These are phyloP conservation scores for Cygnus atratus DNA, from an alignment of 2,113 vertebrate species.

Conservation along the genomic window DNA sequence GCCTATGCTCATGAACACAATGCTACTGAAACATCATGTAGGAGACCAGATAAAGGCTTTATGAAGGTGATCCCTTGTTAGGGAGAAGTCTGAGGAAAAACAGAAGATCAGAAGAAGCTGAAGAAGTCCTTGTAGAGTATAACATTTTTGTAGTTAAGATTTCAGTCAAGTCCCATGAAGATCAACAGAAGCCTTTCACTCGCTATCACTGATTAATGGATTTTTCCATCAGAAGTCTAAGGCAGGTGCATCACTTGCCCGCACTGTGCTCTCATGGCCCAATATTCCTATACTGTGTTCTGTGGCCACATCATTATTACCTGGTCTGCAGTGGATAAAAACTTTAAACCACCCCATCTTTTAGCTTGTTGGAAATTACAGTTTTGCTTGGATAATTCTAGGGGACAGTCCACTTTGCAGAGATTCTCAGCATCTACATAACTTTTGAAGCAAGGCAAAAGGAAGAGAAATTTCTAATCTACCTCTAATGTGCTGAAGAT, in stretches of 20 bases:
- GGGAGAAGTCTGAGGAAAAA: background rate
- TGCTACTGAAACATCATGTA: background rate
- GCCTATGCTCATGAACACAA: background rate
- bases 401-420: background rate
- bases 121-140: background rate
- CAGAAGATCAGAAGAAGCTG: background rate
- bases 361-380: background rate
- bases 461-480: background rate
- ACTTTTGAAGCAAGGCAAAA: background rate
- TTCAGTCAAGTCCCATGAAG: background rate
- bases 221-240: background rate
- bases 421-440: background rate
- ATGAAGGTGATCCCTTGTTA: background rate
- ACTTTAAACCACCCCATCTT: background rate
- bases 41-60: background rate
- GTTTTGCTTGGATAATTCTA: background rate
- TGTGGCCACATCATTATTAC: background rate
- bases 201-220: background rate
- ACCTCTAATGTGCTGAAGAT: background rate
- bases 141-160: background rate
- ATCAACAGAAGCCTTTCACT: background rate
- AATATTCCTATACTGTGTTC: background rate
- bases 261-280: background rate
- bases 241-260: background rate
- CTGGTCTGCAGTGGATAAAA: background rate